phyloP scores from a whole-genome alignment of 92 coral and sea anemone species.

The Actinernus sp. region DNA sequence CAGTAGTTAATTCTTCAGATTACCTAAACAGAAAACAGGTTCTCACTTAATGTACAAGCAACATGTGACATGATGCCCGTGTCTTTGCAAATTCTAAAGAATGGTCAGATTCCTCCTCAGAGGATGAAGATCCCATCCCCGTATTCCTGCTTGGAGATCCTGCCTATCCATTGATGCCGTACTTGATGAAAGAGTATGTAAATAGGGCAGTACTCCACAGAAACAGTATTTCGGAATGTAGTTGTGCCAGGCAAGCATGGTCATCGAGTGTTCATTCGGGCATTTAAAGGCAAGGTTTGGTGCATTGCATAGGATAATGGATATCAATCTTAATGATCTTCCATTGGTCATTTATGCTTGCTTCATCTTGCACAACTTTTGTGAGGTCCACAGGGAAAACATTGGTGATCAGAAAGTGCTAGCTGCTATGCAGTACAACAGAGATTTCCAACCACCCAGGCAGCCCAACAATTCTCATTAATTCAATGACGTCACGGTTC shows the following conservation, averaged over 20 bases:
- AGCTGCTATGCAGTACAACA: slow-evolving; percentile 42
- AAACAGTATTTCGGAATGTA: slow-evolving; percentile 13
- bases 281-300: slow-evolving; percentile 54
- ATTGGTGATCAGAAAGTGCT: slow-evolving; percentile 38
- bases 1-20: no score
- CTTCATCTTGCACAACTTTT: slow-evolving; percentile 52
- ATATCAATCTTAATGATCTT: slow-evolving; percentile 55
- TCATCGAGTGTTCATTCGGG: slow-evolving; percentile 47
- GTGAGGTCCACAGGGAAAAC: slow-evolving; percentile 31
- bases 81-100: no score
- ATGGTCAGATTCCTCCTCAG: no score
- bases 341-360: slow-evolving; percentile 52
- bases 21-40: no score
- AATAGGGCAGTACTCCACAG: background rate
- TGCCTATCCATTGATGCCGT: no score
- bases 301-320: slow-evolving; percentile 51
- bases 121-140: no score
- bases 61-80: no score
- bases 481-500: no score
- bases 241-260: slow-evolving; percentile 35
- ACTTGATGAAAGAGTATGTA: no score
- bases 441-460: slow-evolving; percentile 38
- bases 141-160: no score
- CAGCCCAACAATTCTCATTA: no score
- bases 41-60: no score